phyloP scores from a whole-genome alignment of 2,797 vertebrate species.

The Pangasius krempfi region DNA sequence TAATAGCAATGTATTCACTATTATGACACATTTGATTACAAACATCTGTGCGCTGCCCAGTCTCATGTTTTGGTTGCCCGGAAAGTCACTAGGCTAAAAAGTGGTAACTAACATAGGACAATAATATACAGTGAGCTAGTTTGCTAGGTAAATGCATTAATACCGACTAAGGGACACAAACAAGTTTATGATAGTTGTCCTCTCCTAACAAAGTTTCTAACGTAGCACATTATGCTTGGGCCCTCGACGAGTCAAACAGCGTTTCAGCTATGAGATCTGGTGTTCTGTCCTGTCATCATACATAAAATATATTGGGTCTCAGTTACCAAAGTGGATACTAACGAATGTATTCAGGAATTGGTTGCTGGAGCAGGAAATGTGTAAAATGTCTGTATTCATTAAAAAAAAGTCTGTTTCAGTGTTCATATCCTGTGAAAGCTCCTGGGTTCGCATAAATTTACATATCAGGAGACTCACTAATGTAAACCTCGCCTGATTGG shows the following conservation, averaged over 20 bases:
- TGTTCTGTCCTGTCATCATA: neutral
- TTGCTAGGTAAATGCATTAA: neutral
- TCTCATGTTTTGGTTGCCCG: neutral
- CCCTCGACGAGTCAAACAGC: neutral
- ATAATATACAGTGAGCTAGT: neutral
- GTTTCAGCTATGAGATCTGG: neutral
- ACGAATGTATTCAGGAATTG: neutral
- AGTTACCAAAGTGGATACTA: neutral
- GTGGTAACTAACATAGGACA: neutral
- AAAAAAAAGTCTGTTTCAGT: neutral
- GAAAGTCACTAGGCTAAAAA: neutral
- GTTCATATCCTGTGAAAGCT: neutral
- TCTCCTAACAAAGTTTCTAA: neutral
- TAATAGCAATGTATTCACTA: neutral
- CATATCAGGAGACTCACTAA: neutral
- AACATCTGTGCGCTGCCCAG: neutral
- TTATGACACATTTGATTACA: neutral
- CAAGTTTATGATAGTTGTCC: neutral
- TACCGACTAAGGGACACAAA: neutral
- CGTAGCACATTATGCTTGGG: neutral
- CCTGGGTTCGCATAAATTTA: neutral
- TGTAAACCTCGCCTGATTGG: too few species aligned
- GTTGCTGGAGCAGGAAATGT: neutral
- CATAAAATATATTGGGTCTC: neutral
- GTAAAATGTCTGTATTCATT: neutral